Evolutionary conservation across 1,140 invertebrate genomes (phyloP).

Genomic region (Rhopalosiphum padi): DNA sequence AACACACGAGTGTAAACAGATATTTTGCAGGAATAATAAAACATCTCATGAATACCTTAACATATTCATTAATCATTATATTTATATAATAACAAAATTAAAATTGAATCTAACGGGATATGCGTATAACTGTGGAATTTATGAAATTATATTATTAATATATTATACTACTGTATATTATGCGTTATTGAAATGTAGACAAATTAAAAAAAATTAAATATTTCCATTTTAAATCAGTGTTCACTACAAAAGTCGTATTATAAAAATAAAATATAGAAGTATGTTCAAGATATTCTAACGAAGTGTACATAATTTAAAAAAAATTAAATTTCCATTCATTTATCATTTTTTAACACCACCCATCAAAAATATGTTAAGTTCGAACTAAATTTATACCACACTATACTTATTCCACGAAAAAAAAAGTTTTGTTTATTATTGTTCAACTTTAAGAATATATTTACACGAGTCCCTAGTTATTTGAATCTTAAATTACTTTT

Average conservation of each 20-base stretch:
- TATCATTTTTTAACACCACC: neutral
- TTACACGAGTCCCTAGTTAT: neutral
- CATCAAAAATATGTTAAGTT: neutral
- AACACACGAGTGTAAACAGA: neutral
- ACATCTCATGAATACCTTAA: neutral
- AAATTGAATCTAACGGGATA: neutral
- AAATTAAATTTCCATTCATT: neutral
- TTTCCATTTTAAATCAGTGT: neutral
- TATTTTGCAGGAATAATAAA: neutral
- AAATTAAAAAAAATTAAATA: neutral
- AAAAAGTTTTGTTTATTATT: neutral
- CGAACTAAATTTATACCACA: neutral
- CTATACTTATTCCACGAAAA: neutral
- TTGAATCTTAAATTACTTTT: neutral
- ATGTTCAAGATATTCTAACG: neutral
- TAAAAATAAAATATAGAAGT: neutral
- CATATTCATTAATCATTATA: neutral
- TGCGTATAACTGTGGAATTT: neutral
- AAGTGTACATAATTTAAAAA: neutral
- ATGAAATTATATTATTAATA: neutral
- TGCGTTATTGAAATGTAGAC: neutral
- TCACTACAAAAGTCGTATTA: neutral
- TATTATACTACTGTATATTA: neutral
- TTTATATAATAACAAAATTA: neutral
- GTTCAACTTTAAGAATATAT: neutral